Conservation (phyloP, 1,140 invertebrate species). For the Sinella curviseta region DNA sequence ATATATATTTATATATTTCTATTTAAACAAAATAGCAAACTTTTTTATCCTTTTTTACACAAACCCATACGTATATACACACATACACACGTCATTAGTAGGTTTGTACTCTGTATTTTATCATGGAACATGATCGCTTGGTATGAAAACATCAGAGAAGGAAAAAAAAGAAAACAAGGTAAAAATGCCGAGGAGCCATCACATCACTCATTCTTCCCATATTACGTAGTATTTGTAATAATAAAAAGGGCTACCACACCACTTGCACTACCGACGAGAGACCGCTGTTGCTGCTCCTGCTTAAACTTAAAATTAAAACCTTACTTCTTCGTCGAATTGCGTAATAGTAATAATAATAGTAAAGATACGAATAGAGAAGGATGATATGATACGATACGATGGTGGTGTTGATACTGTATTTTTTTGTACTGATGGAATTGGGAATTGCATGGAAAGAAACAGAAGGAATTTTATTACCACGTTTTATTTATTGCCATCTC, state of each 20-base stretch:
- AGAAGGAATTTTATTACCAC: slow-evolving; percentile 12
- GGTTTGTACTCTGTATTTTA: too few species aligned
- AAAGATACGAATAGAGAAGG: too few species aligned
- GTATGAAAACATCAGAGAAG: not conserved
- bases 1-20: too few species aligned
- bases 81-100: too few species aligned
- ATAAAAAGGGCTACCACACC: not conserved
- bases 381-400: too few species aligned
- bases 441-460: not conserved
- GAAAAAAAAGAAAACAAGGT: not conserved
- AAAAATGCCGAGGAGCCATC: slow-evolving; percentile 5
- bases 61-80: not conserved
- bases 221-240: not conserved
- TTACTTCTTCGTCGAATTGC: too few species aligned
- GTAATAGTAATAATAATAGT: too few species aligned
- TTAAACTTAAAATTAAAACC: too few species aligned
- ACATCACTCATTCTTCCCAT: slow-evolving; percentile 16
- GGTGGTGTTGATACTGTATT: not conserved
- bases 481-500: slow-evolving; percentile 15
- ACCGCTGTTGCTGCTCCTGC: too few species aligned
- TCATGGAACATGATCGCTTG: not conserved
- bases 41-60: not conserved
- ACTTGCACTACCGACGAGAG: not conserved
- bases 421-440: too few species aligned
- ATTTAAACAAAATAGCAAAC: too few species aligned